A percentile compares a stretch with the other conserved stretches of the same genome.
Conservation (phyloP, 2,797 vertebrate genomes). For the Delichon dasypus region DNA sequence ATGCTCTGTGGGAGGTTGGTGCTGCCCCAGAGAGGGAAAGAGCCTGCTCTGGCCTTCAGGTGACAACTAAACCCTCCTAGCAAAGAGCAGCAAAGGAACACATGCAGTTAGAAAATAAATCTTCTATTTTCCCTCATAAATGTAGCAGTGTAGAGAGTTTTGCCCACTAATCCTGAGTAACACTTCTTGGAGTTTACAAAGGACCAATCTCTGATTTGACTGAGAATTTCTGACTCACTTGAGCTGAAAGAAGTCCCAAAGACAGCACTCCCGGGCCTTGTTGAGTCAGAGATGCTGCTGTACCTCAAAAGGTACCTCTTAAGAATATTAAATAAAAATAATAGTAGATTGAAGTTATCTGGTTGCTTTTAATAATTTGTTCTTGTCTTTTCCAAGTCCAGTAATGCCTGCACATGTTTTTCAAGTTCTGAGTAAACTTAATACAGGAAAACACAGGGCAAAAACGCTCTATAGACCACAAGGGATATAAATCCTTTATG, state of each 20-base stretch:
- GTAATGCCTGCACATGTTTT: background rate
- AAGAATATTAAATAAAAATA: background rate
- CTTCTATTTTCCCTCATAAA: background rate
- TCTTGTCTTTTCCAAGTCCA: background rate
- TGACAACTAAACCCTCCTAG: background rate
- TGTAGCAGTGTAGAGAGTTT: background rate
- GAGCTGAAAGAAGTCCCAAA: background rate
- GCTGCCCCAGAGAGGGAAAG: background rate
- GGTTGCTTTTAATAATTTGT: background rate
- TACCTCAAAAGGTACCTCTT: background rate
- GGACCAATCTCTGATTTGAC: background rate
- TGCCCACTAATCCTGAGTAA: background rate
- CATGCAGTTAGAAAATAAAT: background rate
- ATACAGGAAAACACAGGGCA: background rate
- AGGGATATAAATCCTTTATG: background rate
- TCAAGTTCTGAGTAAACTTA: background rate
- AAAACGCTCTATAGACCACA: background rate
- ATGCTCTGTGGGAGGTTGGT: background rate
- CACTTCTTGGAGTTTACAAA: background rate
- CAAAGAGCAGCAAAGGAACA: background rate
- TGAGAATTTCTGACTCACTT: background rate
- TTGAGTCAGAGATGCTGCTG: background rate
- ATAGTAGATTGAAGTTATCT: background rate
- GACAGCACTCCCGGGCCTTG: background rate
- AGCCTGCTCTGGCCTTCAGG: background rate